Conservation (phyloP, 2,797 vertebrate species). For the Sorex maritimensis region DNA sequence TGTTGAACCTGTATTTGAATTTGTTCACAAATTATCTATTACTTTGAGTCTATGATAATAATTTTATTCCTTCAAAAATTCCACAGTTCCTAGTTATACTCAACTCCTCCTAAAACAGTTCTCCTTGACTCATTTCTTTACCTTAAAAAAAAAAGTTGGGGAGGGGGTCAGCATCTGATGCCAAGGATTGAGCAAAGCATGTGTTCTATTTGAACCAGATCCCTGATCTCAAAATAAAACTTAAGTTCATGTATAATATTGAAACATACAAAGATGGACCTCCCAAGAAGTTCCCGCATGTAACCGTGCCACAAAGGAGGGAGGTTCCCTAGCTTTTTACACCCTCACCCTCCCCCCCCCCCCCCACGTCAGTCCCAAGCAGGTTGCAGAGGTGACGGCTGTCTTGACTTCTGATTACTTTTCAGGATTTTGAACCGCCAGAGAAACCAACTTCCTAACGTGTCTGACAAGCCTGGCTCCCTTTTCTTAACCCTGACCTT, state of each 20-base stretch:
- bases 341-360: background rate
- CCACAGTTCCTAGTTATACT: background rate
- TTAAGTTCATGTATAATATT: constrained; percentile 17
- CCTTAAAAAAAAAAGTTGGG: background rate
- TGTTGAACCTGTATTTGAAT: background rate
- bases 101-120: constrained; percentile 20
- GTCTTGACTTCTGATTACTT: background rate
- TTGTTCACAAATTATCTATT: background rate
- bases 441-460: background rate
- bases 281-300: constrained; percentile 18
- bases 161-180: no score
- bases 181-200: no score
- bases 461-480: background rate
- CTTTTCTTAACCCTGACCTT: background rate
- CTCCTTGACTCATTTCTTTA: constrained; percentile 46
- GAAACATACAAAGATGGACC: background rate
- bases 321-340: background rate
- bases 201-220: no score
- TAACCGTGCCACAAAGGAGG: background rate
- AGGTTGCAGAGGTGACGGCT: background rate
- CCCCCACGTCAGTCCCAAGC: background rate
- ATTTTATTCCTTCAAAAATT: constrained; percentile 52
- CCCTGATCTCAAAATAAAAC: no score
- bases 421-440: constrained; percentile 16
- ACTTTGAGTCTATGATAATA: background rate